Evolutionary conservation across 2,797 vertebrate genomes (phyloP), one percentile per base, ranked within the genome.

Genomic region (Australoheros facetus): DNA sequence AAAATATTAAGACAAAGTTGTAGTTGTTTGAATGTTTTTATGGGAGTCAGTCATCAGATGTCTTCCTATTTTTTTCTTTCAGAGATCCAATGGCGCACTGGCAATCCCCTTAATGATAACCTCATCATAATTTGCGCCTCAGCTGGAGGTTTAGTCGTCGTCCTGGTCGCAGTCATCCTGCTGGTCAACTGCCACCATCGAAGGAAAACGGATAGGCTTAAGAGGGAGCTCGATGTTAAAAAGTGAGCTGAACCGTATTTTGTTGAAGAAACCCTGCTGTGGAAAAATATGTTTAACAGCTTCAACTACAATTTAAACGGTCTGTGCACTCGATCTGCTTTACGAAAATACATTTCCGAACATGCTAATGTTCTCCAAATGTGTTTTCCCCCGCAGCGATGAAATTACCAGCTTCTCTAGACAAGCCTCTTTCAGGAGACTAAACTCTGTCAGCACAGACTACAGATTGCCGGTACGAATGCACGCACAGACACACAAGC

Each of bases 111-210:
- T 9, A 0, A 11, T 0, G 83, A 96, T 75, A 95, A 94, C 39
- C 93, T 97, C 0, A 94, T 97, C 62, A 91, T 95, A 1, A 95
- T 97, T 3, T 96, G 95, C 0, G 93, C 94, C 7, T 93, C 95
- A 3, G 96, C 96, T 0, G 96, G 92, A 0, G 92, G 92, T 23
- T 28, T 97, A 81, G 85, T 99, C 81, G 62, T 96, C 19, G 19
- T 97, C 14, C 92, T 98, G 73, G 88, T 97, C 19, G 7, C 96
- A 1, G 89, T 96, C 0, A 91, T 98, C 1, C 37, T 97, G 9
- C 87, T 97, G 78, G 95, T 98, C 91, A 95, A 95, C 64, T 93
- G 95, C 3, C 91, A 97, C 83, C 97, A 98, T 75, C 92, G 92
- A 11, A 93, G 90, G 62, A 95, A 92, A 56, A 97, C 96, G 83